Conservation (phyloP, 2,113 vertebrate genomes). For the Scytalopus superciliaris region DNA sequence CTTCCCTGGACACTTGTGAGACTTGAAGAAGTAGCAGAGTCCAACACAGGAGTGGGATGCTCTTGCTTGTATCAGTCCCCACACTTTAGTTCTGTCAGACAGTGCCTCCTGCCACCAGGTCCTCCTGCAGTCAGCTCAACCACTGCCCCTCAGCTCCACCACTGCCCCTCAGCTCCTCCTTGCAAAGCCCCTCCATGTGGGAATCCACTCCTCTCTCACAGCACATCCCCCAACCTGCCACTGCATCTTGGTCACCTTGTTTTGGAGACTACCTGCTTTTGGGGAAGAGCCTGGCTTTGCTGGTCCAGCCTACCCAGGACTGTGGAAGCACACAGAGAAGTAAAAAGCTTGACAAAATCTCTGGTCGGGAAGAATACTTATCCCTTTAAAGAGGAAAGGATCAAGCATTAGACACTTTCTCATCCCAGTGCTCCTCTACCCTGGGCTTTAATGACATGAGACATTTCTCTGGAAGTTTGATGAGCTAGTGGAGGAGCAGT, state of each 20-base stretch:
- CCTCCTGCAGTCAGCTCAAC: not conserved
- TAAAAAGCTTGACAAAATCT: not conserved
- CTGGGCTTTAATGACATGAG: not conserved
- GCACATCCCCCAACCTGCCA: not conserved
- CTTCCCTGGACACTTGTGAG: not conserved
- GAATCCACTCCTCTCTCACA: not conserved
- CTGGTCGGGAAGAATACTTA: not conserved
- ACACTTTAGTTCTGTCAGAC: not conserved
- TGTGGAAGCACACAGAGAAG: not conserved
- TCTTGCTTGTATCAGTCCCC: not conserved
- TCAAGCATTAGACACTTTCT: not conserved
- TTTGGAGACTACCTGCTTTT: not conserved
- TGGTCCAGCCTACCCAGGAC: not conserved
- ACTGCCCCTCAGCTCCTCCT: not conserved
- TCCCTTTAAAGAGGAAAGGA: not conserved
- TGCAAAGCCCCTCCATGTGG: not conserved
- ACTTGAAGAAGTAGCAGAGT: not conserved
- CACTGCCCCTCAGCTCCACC: not conserved
- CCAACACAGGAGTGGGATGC: not conserved
- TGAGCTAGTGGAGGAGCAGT: not conserved
- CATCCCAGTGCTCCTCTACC: not conserved
- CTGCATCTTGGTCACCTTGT: not conserved
- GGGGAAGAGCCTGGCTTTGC: not conserved
- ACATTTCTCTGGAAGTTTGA: not conserved
- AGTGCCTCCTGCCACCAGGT: not conserved